A percentile compares a stretch with the other conserved stretches of the same genome.
Evolutionary conservation across 2,113 vertebrate genomes (phyloP).

Genomic region (Bufo bufo): DNA sequence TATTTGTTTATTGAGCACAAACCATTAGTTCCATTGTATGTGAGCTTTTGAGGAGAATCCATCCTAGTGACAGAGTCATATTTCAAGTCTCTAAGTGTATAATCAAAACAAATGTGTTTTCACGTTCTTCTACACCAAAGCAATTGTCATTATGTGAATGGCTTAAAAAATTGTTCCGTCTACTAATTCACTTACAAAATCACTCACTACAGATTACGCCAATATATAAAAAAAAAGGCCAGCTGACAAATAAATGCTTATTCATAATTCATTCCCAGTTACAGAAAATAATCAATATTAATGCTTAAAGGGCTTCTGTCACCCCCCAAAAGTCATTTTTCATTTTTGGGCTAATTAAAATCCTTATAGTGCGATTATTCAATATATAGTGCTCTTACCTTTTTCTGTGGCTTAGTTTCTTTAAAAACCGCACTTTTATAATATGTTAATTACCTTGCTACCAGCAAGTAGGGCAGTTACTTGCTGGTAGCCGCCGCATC

Average conservation of each 20-base stretch:
- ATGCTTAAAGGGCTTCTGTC: neutral
- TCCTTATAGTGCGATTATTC: too few species aligned
- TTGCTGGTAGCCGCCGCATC: too few species aligned
- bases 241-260: neutral
- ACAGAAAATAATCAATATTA: neutral
- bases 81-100: neutral
- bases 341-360: too few species aligned
- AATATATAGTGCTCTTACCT: too few species aligned
- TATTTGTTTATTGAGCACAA: neutral
- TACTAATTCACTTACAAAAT: slow-evolving; percentile 5
- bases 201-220: neutral
- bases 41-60: neutral
- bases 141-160: neutral
- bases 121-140: neutral
- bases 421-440: too few species aligned
- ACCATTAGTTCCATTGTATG: neutral
- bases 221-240: neutral
- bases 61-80: neutral
- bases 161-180: neutral
- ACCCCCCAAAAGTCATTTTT: too few species aligned
- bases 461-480: too few species aligned
- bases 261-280: neutral
- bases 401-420: too few species aligned
- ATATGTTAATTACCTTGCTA: too few species aligned
- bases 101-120: neutral